Conservation (phyloP, 2,888 invertebrate species). For the Acronicta leporina region DNA sequence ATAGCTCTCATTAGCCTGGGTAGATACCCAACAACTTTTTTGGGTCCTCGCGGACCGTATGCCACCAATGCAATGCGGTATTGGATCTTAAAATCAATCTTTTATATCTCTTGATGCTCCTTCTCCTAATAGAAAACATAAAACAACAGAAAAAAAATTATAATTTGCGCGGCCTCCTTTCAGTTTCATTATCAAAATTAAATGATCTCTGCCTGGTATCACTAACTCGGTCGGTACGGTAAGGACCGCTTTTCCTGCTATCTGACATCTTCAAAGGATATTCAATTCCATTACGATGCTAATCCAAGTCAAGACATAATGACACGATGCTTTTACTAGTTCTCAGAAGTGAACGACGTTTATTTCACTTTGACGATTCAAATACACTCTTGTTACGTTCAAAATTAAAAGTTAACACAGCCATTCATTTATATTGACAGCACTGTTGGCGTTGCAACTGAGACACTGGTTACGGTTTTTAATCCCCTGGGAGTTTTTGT, state of each 20-base stretch:
- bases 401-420: neutral
- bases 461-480: no score
- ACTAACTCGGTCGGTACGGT: neutral
- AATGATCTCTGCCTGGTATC: neutral
- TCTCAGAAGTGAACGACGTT: conserved; percentile 1
- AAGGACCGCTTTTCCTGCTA: neutral
- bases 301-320: conserved; percentile 11
- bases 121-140: no score
- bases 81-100: no score
- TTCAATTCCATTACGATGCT: conserved; percentile 15
- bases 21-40: no score
- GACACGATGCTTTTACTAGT: neutral
- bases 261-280: conserved; percentile 2
- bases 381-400: conserved; percentile 3
- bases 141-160: neutral
- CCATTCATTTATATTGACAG: neutral
- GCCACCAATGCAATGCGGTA: no score
- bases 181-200: neutral
- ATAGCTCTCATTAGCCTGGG: no score
- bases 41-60: no score
- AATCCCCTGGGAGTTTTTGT: no score
- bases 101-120: no score
- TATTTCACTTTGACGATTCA: conserved; percentile 18
- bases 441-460: no score
- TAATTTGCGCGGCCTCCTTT: neutral